Conservation (phyloP, 92 coral and sea anemone genomes). For the Anthopleura xanthogrammica region DNA sequence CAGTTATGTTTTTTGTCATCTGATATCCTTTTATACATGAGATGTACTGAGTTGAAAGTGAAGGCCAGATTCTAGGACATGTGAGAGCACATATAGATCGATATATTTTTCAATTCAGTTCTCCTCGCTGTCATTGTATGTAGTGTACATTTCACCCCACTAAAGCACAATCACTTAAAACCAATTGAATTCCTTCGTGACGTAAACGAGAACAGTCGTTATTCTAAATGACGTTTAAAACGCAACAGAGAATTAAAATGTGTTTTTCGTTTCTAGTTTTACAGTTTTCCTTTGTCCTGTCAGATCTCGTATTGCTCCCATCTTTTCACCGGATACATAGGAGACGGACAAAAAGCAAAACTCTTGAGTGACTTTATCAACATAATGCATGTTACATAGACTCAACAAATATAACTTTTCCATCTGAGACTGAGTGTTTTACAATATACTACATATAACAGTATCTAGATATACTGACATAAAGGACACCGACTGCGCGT, state of each 20-base stretch:
- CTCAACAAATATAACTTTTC: neutral
- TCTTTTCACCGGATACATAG: conserved; percentile 10
- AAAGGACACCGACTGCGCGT: neutral
- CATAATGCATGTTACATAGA: neutral
- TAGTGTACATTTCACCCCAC: neutral
- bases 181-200: neutral
- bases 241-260: neutral
- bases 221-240: neutral
- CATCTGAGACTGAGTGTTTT: neutral
- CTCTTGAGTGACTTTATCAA: conserved; percentile 4
- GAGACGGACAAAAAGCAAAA: conserved; percentile 14
- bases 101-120: neutral
- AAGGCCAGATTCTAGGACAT: neutral
- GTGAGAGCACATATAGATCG: neutral
- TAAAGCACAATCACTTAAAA: conserved; percentile 8
- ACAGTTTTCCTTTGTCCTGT: neutral
- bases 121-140: neutral
- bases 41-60: neutral
- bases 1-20: no score
- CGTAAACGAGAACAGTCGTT: neutral
- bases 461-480: neutral
- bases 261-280: conserved; percentile 2
- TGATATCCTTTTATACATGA: neutral
- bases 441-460: neutral
- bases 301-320: neutral